Percentiles rank a stretch among this genome's conserved stretches.
Conservation (phyloP, 2,888 invertebrate species). For the Rhingia campestris region DNA sequence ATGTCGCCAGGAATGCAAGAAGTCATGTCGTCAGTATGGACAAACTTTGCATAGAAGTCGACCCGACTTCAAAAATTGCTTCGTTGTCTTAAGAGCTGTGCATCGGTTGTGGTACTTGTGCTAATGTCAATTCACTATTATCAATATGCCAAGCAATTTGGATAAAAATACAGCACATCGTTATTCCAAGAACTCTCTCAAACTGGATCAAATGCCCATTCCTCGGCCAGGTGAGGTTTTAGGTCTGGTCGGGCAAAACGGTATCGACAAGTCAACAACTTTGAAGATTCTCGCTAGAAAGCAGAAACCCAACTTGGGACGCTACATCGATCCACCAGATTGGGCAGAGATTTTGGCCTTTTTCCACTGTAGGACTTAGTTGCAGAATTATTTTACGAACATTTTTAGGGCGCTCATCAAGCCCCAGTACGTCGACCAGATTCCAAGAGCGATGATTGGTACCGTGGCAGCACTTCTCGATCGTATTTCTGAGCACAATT, state of each 20-base stretch:
- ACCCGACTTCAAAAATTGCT: slow-evolving; percentile 97
- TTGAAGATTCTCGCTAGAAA: slow-evolving; percentile 99
- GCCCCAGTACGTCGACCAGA: slow-evolving; percentile 99
- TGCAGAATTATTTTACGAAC: slow-evolving; percentile 99
- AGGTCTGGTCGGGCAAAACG: slow-evolving; percentile 99
- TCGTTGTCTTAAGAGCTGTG: slow-evolving; percentile 98
- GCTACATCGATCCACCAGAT: slow-evolving; percentile 96
- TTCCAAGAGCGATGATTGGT: slow-evolving; percentile 98
- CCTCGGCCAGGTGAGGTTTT: slow-evolving; percentile 98
- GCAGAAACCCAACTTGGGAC: slow-evolving; percentile 98
- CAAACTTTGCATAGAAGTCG: slow-evolving; percentile 99
- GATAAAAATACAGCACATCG: slow-evolving; percentile 99
- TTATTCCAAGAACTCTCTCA: slow-evolving; percentile 99
- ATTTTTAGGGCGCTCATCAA: slow-evolving; percentile 98
- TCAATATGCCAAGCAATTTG: slow-evolving; percentile 98
- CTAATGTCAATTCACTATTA: slow-evolving; percentile 95
- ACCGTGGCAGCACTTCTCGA: slow-evolving; percentile 94
- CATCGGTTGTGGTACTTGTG: slow-evolving; percentile 99
- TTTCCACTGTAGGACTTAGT: slow-evolving; percentile 98
- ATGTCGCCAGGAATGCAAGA: slow-evolving; percentile 99
- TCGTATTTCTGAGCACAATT: slow-evolving; percentile 99
- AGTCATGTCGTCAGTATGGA: slow-evolving; percentile 99
- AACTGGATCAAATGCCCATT: slow-evolving; percentile 97
- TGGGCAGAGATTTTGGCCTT: slow-evolving; percentile 99
- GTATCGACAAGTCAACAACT: slow-evolving; percentile 99